Conservation (phyloP, 2,113 vertebrate genomes). For the Scopus umbretta region DNA sequence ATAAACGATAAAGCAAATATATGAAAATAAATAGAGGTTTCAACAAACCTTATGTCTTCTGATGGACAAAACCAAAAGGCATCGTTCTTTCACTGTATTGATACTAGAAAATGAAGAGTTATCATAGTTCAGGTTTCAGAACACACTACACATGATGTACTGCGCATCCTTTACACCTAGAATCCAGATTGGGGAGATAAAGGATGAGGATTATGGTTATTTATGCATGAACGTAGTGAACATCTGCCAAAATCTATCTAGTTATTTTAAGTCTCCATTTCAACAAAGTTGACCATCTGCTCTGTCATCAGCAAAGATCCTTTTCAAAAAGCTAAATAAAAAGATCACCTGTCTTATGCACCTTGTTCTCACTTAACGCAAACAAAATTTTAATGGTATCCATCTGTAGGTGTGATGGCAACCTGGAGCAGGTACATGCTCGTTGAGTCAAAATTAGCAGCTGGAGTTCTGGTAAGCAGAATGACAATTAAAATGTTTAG, state of each 20-base stretch:
- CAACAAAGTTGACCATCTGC: constrained; percentile 50
- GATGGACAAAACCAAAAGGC: not conserved
- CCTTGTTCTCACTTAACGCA: not conserved
- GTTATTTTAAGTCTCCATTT: constrained; percentile 38
- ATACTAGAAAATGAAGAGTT: not conserved
- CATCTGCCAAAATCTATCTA: constrained; percentile 51
- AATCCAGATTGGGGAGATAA: not conserved
- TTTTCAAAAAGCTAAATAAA: constrained; percentile 36
- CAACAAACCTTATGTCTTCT: not conserved
- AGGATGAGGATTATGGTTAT: not conserved
- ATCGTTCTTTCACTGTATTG: not conserved
- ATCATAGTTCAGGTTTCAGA: not conserved
- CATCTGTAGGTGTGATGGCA: constrained; percentile 16
- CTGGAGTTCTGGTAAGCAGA: not conserved
- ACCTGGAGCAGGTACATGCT: not conserved
- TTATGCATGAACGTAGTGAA: constrained; percentile 5
- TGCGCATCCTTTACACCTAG: not conserved
- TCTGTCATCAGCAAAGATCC: constrained; percentile 37
- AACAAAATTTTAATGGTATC: constrained; percentile 15
- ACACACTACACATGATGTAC: not conserved
- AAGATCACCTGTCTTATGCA: constrained; percentile 13
- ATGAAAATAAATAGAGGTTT: not conserved
- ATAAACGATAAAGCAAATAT: not conserved
- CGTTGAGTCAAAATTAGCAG: not conserved
- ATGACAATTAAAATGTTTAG: not conserved